Evolutionary conservation across 2,888 invertebrate species (phyloP), one percentile per base, ranked within the genome.

Genomic region (Parapristionchus giblindavisi): DNA sequence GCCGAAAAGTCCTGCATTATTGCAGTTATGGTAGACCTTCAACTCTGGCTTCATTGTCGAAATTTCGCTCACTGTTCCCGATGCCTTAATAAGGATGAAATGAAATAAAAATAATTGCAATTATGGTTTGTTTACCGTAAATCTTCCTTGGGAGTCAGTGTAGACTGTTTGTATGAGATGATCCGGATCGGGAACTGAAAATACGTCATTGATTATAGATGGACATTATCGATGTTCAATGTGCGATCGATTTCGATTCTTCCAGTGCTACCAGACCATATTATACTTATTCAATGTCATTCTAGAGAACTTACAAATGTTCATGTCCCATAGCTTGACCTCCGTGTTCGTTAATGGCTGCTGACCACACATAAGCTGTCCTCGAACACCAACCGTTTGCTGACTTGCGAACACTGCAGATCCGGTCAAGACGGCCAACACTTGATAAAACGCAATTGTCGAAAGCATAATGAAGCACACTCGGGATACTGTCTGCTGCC

Each of bases 1-100:
- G 56, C 29, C 56, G 70, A 71, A 71, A 2, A 71, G 38, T 54
- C 70, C 70, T 40, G 54, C 56, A 51, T 73, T 73, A 51, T 73
- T 73, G 51, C 73, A 73, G 32, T 51, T 58, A 36, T 73, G 73
- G 61, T 73, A 73, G 73, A 73, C 27, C 51, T 73, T 73, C 24
- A 73, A 43, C 14, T 60, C 73, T n/a, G 73, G 73, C 2, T n/a
- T 34, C 5, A 73, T 73, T 27, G 73, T 60, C 1, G 61, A 43
- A 5, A 73, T 32, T 51, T 73, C 73, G 32, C 48, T 73, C 51
- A 60, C 73, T 21, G 63, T 65, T 40, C 63, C 63, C 63, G 29
- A 65, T 17, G 43, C 29, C 63, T 65, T 29, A n/a, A n/a, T n/a
- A n/a, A n/a, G n/a, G n/a, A n/a, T n/a, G n/a, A n/a, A n/a, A n/a